Evolutionary conservation across 2,888 invertebrate species (phyloP), one percentile per base, ranked within the genome.

Genomic region (Frankliniella intonsa): DNA sequence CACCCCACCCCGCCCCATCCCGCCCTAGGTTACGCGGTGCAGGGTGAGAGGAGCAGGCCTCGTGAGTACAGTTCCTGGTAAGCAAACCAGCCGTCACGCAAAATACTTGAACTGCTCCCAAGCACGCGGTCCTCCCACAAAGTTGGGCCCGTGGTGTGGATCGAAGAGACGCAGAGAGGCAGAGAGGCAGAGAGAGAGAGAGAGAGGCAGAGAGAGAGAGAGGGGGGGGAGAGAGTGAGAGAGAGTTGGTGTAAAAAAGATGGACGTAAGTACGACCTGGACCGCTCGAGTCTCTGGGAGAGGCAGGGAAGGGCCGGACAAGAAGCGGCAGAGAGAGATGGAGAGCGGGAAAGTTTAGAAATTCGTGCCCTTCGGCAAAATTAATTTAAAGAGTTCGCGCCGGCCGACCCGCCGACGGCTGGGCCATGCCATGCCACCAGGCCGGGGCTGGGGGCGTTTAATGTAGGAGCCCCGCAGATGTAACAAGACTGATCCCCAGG

Each of bases 101-200:
- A 76, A 76, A 76, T 76, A 76, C 22, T 76, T 76, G 69, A 76
- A 76, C 25, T 76, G 69, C 25, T 76, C 69, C 62, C n/a, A 62
- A 62, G n/a, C 62, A 62, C 62, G 62, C 62, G 62, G 62, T n/a
- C n/a, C 62, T 62, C 62, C 62, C 25, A 25, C 69, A 76, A 76
- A 76, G 69, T 76, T 76, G 69, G 69, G 7, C 25, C 25, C 69
- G 69, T 25, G 25, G 17, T 14, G 55, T 7, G 55, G 55, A 55
- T 3, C 14, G 1, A 19, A 19, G 55, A 12, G 55, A 5, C 5
- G 55, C 14, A 19, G 17, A 5, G 38, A 38, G 38, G 38, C 2
- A 5, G 38, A 38, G 38, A 5, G 5, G 38, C 3, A 38, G 38
- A 5, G 5, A 5, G 38, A 38, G 38, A 5, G 5, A 5, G 38